These are phyloP conservation scores for Mystacides longicornis DNA, from an alignment of 2,888 invertebrate genomes.

Conservation along the genomic window DNA sequence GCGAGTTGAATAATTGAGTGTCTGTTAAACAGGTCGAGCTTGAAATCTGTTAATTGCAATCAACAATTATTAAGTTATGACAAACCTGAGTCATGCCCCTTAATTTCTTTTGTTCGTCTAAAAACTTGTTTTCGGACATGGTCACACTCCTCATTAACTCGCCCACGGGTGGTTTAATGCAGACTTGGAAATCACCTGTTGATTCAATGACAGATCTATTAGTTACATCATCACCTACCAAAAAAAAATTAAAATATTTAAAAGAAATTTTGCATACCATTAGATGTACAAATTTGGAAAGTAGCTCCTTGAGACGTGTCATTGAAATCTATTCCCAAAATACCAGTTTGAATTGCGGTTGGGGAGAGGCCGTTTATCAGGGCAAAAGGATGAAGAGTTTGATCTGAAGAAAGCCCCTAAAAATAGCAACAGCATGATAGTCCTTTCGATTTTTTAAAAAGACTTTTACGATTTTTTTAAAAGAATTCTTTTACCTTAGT, in stretches of 20 bases:
- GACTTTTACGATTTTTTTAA: too few relatives aligned
- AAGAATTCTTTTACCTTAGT: constrained; percentile 52
- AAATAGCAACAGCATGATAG: constrained; percentile 27
- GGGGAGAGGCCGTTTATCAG: constrained; percentile 57
- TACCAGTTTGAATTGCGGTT: constrained; percentile 55
- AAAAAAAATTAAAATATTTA: neutral
- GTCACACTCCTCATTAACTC: constrained; percentile 77
- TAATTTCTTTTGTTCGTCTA: constrained; percentile 65
- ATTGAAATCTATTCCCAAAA: constrained; percentile 84
- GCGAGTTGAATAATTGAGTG: too few relatives aligned
- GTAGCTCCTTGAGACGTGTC: constrained; percentile 85
- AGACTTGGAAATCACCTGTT: constrained; percentile 53
- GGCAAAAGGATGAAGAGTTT: constrained; percentile 68
- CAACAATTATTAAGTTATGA: constrained; percentile 14
- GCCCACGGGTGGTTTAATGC: constrained; percentile 75
- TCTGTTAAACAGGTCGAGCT: too few relatives aligned
- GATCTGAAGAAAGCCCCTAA: constrained; percentile 60
- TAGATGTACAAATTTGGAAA: constrained; percentile 38
- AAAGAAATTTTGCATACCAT: neutral
- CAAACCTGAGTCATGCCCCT: constrained; percentile 80
- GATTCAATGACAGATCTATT: neutral
- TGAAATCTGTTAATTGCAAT: too few relatives aligned
- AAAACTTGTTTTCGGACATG: constrained; percentile 65
- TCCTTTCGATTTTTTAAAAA: too few relatives aligned
- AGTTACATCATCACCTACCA: too few relatives aligned